These are phyloP conservation scores for Zaprionus nigranus DNA, from an alignment of 1,140 invertebrate genomes.

Conservation along the genomic window DNA sequence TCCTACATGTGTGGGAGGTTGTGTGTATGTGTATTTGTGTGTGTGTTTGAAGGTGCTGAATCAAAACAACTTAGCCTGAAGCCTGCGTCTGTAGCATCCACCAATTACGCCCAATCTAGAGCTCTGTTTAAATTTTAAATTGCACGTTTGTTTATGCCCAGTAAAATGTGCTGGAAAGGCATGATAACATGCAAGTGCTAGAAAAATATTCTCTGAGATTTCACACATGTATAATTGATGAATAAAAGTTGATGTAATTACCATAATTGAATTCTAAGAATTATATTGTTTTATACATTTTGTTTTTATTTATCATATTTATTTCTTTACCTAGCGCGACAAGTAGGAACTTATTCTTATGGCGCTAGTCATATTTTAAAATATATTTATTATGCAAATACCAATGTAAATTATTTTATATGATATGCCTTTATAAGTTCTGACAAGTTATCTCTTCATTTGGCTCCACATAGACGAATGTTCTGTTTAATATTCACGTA, in stretches of 20 bases:
- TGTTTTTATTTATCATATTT: no score
- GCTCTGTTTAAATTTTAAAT: conserved; percentile 34
- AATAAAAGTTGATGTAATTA: no score
- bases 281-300: no score
- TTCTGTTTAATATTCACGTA: conserved; percentile 3
- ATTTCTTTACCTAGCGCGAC: no score
- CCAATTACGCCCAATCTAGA: background rate
- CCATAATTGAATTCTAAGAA: no score
- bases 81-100: background rate
- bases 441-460: background rate
- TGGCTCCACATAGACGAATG: background rate
- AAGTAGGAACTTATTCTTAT: no score
- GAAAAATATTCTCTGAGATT: no score
- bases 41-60: conserved; percentile 43
- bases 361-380: background rate
- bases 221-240: no score
- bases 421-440: background rate
- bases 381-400: background rate
- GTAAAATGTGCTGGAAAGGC: background rate
- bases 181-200: background rate
- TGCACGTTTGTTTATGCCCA: conserved; percentile 30
- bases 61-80: conserved; percentile 41
- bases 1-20: background rate
- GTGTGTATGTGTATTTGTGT: background rate
- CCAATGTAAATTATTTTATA: background rate